phyloP scores from a whole-genome alignment of 2,888 invertebrate species.

The Ectemnius cavifrons region DNA sequence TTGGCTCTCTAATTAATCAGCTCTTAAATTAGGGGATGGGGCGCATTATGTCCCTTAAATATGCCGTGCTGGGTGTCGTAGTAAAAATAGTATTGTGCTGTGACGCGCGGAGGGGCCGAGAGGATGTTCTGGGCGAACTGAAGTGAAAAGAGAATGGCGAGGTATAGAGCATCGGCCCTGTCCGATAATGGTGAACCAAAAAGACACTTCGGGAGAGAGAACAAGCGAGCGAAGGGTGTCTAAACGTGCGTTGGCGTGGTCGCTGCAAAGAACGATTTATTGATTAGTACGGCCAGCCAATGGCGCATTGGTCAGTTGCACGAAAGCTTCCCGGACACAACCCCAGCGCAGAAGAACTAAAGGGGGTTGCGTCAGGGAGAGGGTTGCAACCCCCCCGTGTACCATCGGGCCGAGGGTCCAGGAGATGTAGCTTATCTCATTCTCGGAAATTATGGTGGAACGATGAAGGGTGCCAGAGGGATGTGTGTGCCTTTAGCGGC shows the following conservation, averaged over 20 bases:
- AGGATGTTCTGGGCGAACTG: background rate
- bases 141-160: conserved; percentile 40
- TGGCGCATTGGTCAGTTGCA: conserved; percentile 73
- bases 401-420: conserved; percentile 62
- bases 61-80: too few relatives aligned
- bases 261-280: conserved; percentile 74
- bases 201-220: conserved; percentile 44
- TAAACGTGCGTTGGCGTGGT: conserved; percentile 55
- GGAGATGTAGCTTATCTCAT: conserved; percentile 74
- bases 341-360: conserved; percentile 57
- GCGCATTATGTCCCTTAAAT: too few relatives aligned
- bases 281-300: conserved; percentile 73
- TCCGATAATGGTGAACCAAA: conserved; percentile 62
- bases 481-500: conserved; percentile 56
- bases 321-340: conserved; percentile 63
- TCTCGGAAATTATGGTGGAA: conserved; percentile 74
- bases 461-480: conserved; percentile 65
- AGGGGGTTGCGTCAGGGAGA: conserved; percentile 64
- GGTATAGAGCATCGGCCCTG: conserved; percentile 40
- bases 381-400: conserved; percentile 61
- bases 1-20: too few relatives aligned
- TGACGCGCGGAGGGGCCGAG: too few relatives aligned
- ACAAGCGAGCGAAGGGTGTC: conserved; percentile 45
- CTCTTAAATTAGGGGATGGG: too few relatives aligned
- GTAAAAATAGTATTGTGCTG: too few relatives aligned